phyloP scores from a whole-genome alignment of 2,888 invertebrate species.

The Oscheius sp. region DNA sequence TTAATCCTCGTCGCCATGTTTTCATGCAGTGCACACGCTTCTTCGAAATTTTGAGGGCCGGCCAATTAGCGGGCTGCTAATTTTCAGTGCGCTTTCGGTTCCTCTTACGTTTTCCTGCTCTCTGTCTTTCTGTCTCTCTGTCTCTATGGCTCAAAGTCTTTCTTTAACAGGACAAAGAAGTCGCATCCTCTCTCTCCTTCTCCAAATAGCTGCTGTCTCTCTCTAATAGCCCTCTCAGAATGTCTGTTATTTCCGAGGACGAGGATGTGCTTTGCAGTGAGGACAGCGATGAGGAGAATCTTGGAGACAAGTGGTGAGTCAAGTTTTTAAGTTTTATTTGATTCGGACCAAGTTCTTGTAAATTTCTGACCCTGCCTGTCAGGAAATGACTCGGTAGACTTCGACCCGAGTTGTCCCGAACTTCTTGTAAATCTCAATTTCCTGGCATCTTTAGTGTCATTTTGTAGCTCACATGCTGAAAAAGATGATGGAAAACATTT shows the following conservation, averaged over 20 bases:
- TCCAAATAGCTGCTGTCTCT: conserved; percentile 18
- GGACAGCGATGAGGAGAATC: conserved; percentile 54
- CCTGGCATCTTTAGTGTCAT: not conserved
- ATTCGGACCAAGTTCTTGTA: not conserved
- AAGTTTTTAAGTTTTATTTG: not conserved
- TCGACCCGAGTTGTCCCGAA: too few relatives aligned
- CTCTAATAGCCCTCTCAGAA: conserved; percentile 28
- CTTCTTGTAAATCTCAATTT: not conserved
- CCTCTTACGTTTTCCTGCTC: too few relatives aligned
- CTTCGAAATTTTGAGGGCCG: not conserved
- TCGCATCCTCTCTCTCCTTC: not conserved
- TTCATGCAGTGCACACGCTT: conserved; percentile 8
- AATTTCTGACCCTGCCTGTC: not conserved
- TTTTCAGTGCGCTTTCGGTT: too few relatives aligned
- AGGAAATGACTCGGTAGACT: too few relatives aligned
- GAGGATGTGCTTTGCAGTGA: conserved; percentile 39
- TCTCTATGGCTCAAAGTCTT: not conserved
- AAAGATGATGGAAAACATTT: too few relatives aligned
- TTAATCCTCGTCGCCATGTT: conserved; percentile 31
- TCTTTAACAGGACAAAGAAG: not conserved
- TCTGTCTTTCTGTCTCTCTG: too few relatives aligned
- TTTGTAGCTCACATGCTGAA: not conserved
- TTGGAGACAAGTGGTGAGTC: conserved; percentile 55
- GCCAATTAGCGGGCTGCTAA: too few relatives aligned
- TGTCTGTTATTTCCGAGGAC: conserved; percentile 40